Evolutionary conservation across 2,113 vertebrate species (phyloP), one percentile per base, ranked within the genome.

Genomic region (Lagopus muta): DNA sequence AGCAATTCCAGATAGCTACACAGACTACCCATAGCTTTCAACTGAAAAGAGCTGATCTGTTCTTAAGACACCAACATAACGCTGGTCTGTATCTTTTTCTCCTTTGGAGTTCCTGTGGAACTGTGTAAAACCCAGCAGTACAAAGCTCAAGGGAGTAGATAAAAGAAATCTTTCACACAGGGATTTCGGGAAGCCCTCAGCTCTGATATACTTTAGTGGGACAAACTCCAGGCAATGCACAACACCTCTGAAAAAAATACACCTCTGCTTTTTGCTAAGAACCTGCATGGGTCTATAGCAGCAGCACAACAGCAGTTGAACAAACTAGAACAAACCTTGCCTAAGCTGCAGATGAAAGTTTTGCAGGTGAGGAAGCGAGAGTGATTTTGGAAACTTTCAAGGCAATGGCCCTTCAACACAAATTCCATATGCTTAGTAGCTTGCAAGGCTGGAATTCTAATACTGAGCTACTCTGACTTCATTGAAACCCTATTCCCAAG

Each of bases 401-500:
- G 54, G 61, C 15, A 42, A 81, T 88, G 74, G 67, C 89, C 52
- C 64, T 80, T 0, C 10, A 80, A 80, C 50, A 77, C 21, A 58
- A 85, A 60, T 19, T 74, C 45, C 47, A 85, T 5, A 43, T 4
- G 38, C 28, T 89, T 42, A 78, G 67, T 34, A 90, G 54, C 58
- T 78, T 87, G 36, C 71, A 77, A 89, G 64, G 55, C 38, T 82
- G 25, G 36, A 82, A 93, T 92, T 83, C 66, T 90, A 83, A 91
- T 47, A 77, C 30, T 40, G 14, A 93, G 40, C 75, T 78, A 67
- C 64, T n/a, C 7, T 0, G 3, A 64, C 34, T 96, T 94, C 87
- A 92, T 22, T 93, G 87, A 90, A 93, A 95, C 45, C 28, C 67
- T 24, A 75, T 45, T 13, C 89, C 76, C 87, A 71, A 25, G 76